Base-by-base conservation (phyloP, 2,888 invertebrate genomes). In the Chelonus formosanus region DNA sequence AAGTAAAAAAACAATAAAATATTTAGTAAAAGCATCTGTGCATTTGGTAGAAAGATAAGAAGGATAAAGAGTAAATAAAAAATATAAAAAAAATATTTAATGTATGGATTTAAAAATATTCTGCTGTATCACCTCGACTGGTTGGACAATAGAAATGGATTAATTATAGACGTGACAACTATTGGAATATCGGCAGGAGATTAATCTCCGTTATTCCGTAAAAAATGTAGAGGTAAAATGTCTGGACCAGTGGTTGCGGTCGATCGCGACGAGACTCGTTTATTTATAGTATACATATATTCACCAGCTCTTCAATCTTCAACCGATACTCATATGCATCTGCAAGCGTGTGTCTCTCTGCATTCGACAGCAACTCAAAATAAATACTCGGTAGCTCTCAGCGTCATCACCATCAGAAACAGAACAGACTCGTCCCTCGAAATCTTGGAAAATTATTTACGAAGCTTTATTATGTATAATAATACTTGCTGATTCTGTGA, bases 261-360 rank as follows among this genome's bases (percentile, higher is more conserved):
- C 43, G 57, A 57, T 57, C 44, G 43, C n/a, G 20, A 20, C 20
- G 32, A 43, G 54, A 10, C 36, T 35, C 43, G 20, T 44, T 43
- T 57, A 32, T 57, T 44, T 43, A 43, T 57, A 20, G 8, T 32
- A 6, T 45, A 32, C 40, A 43, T 57, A 31, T 57, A 43, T 35
- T 36, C 40, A 44, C 32, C 43, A 45, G 32, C 63, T 50, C 63
- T 63, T 63, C 55, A 63, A 63, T 56, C 48, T 63, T 57, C 36
- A 63, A 55, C 48, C 50, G 43, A 47, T 63, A 56, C 63, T 50
- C 48, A 63, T 52, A 63, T 63, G 48, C 61, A 40, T 36, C n/a
- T 61, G 52, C 56, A 57, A 57, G 57, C 57, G 57, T 45, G 43
- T 55, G 57, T 57, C 57, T 43, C 57, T 43, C 55, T 63, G 63